Evolutionary conservation across 2,113 vertebrate species (phyloP), one percentile per base, ranked within the genome.

Genomic region (Ameiurus melas): DNA sequence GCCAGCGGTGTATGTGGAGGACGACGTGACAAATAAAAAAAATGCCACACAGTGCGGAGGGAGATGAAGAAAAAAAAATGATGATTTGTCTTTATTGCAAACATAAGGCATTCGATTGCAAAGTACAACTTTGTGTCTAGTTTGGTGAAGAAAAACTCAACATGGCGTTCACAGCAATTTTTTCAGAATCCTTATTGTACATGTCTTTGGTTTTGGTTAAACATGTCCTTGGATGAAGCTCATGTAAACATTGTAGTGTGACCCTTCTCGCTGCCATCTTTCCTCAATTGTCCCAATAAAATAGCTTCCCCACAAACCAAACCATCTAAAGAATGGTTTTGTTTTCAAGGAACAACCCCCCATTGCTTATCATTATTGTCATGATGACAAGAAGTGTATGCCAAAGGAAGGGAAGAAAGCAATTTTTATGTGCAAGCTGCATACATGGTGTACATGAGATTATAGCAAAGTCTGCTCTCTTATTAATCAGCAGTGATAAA

Each of bases 1-100:
- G 93, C 93, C 94, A 95, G 92, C 92, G 94, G 93, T 91, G 85
- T 90, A 89, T 81, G 90, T 89, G 90, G 93, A 94, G 93, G 93
- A 94, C 90, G 91, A 90, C 83, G 91, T 93, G 92, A 88, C 85
- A 88, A 84, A 88, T 33, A 88, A 87, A 77, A 77, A 85, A 86
- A 86, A 82, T 86, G 78, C 79, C 79, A 86, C 84, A 88, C 87
- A 88, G 71, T 43, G 51, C 2, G 83, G 47, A 80, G 43, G 33
- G 47, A 55, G 66, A 66, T 66, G 83, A 47, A 62, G 43, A 36
- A 58, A 60, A 51, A 51, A 73, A 66, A 58, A 14, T 5, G 73
- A 43, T 68, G 81, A 77, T 66, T 85, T 85, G 84, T 73, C 84
- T 73, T 85, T 73, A 85, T 73, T 77, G 85, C 33, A 60, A 77